Conservation (phyloP, 2,113 vertebrate species). For the Trematocara macrostoma region DNA sequence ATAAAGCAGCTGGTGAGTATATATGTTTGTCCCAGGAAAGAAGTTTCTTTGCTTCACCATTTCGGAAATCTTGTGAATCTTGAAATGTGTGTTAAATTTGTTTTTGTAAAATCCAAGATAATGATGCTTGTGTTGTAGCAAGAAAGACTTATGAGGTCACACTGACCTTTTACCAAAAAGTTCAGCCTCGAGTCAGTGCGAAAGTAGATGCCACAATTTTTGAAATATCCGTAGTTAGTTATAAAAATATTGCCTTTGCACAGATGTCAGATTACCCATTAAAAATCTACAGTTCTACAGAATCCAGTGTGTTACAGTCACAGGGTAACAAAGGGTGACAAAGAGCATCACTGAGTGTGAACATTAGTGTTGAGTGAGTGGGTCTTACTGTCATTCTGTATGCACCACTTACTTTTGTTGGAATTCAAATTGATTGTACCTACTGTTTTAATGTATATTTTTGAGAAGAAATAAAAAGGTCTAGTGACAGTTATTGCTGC, state of each 20-base stretch:
- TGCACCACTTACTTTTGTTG: background rate
- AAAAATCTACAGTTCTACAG: background rate
- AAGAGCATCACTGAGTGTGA: background rate
- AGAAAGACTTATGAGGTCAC: background rate
- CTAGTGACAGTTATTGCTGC: background rate
- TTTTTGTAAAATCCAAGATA: background rate
- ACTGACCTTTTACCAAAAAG: background rate
- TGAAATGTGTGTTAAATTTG: background rate
- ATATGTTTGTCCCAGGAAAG: background rate
- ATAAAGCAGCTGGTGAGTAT: background rate
- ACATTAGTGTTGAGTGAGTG: background rate
- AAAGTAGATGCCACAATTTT: background rate
- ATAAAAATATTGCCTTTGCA: background rate
- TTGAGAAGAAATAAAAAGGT: background rate
- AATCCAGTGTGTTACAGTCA: background rate
- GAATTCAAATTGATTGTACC: background rate
- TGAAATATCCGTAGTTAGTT: background rate
- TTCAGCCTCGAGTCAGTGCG: background rate
- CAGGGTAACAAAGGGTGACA: background rate
- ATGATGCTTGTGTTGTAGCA: background rate
- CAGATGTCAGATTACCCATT: background rate
- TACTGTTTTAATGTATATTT: background rate
- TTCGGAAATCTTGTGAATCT: background rate
- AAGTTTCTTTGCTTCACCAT: background rate
- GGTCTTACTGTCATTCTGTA: background rate